Base-by-base conservation (phyloP, 2,888 invertebrate genomes). In the Caenorhabditis zanzibari region DNA sequence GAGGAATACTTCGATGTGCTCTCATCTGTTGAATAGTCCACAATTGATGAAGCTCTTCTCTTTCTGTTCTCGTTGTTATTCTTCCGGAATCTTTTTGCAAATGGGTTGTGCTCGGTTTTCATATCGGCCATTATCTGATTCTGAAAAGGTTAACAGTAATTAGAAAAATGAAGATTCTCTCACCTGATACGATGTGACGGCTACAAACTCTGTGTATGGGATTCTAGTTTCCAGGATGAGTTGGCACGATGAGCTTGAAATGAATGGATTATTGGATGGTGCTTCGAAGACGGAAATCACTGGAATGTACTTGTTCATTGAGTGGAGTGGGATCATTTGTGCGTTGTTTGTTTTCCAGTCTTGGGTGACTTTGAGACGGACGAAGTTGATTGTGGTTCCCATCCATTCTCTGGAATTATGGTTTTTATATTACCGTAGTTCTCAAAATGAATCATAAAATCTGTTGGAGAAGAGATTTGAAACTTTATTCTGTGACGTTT, bases 21-120 rank as follows among this genome's bases (percentile, higher is more conserved):
- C 16, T 71, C 77, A 16, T 77, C 77, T 4, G 69, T 59, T n/a
- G 75, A 75, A 26, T 75, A 64, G 26, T 75, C 76, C 10, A 19
- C 22, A 19, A 24, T 9, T 9, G 54, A 56, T 0, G 75, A 44
- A 0, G 75, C 47, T 32, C 22, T 41, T 66, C 88, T 81, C 63
- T 88, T 89, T 41, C 89, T 74, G 26, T 85, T 82, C n/a, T 68
- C 58, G 28, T 66, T 66, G 1, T 82, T 86, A 52, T 87, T 86
- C 54, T 98, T 98, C 66, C 97, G 94, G 92, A 98, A 98, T 0
- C 98, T 98, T 93, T 98, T 98, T 1, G 98, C 98, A 92, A 98
- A 98, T 0, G 98, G 98, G 93, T 98, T 98, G 93, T 97, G 96
- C 93, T 97, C 96, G 85, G 98, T 97, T 94, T 98, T 98, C 73